Evolutionary conservation across 2,888 invertebrate genomes (phyloP).

Genomic region (Rosalia funebris): DNA sequence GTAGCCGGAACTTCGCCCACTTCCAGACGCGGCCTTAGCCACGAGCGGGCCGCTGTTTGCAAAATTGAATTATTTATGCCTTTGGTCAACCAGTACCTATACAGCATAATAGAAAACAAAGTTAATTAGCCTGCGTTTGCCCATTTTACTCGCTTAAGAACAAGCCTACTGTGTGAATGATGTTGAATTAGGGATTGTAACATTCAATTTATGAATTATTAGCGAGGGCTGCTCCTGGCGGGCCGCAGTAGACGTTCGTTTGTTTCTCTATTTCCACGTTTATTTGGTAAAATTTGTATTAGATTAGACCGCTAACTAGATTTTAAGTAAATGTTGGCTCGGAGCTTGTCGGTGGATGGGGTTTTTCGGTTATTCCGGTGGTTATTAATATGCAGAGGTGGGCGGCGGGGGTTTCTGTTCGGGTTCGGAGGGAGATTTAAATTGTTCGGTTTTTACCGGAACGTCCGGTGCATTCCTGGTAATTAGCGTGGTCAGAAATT

Average conservation of each 20-base stretch:
- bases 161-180: conserved; percentile 60
- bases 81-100: conserved; percentile 60
- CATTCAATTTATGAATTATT: conserved; percentile 66
- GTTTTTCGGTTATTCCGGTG: conserved; percentile 40
- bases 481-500: too few species aligned
- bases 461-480: too few species aligned
- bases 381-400: conserved; percentile 27
- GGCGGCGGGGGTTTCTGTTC: conserved; percentile 23
- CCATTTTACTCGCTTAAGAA: conserved; percentile 58
- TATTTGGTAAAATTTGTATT: conserved; percentile 61
- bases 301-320: conserved; percentile 59
- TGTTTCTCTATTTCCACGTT: conserved; percentile 49
- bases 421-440: conserved; percentile 7
- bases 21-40: conserved; percentile 23
- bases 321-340: conserved; percentile 51
- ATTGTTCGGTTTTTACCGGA: too few species aligned
- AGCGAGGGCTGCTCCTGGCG: conserved; percentile 52
- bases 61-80: conserved; percentile 63
- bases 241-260: conserved; percentile 43
- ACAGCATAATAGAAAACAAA: conserved; percentile 66
- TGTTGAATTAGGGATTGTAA: conserved; percentile 65
- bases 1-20: conserved; percentile 28
- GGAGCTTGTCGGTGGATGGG: conserved; percentile 32
- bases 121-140: conserved; percentile 62
- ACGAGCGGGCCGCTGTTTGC: conserved; percentile 51